Percentiles rank a stretch among this genome's conserved stretches.
These are phyloP conservation scores for Apodemia hepburni DNA, from an alignment of 2,888 invertebrate species.

Conservation along the genomic window DNA sequence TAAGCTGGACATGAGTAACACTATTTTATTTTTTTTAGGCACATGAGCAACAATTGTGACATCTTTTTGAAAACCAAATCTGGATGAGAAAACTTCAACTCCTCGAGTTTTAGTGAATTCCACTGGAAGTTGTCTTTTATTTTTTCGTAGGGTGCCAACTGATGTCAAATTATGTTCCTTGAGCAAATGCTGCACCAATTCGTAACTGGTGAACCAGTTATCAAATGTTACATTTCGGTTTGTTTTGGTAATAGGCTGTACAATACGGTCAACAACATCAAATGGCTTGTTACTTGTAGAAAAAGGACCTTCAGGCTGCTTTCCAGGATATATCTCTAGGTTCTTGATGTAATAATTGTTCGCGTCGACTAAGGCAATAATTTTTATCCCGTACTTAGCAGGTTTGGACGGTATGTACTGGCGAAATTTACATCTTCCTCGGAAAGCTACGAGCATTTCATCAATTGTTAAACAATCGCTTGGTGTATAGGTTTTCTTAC, in stretches of 20 bases:
- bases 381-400: too few relatives aligned
- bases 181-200: constrained; percentile 21
- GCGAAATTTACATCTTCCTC: too few relatives aligned
- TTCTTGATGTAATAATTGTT: constrained; percentile 23
- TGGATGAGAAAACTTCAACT: constrained; percentile 18
- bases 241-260: constrained; percentile 10
- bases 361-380: constrained; percentile 23
- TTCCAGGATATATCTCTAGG: constrained; percentile 23
- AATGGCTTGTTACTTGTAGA: constrained; percentile 18
- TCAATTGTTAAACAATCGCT: neutral
- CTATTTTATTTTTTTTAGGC: constrained; percentile 25
- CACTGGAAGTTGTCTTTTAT: constrained; percentile 27
- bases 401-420: too few relatives aligned
- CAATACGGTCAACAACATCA: constrained; percentile 12
- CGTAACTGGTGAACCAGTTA: constrained; percentile 22
- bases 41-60: constrained; percentile 25
- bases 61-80: constrained; percentile 27
- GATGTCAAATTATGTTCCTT: constrained; percentile 29
- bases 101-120: neutral
- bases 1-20: constrained; percentile 30
- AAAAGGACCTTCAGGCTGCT: constrained; percentile 17
- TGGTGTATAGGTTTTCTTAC: constrained; percentile 3
- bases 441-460: too few relatives aligned
- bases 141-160: constrained; percentile 32
- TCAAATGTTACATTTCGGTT: constrained; percentile 23